Base-by-base conservation (phyloP, 2,113 vertebrate genomes). In the Myiagra hebetior region DNA sequence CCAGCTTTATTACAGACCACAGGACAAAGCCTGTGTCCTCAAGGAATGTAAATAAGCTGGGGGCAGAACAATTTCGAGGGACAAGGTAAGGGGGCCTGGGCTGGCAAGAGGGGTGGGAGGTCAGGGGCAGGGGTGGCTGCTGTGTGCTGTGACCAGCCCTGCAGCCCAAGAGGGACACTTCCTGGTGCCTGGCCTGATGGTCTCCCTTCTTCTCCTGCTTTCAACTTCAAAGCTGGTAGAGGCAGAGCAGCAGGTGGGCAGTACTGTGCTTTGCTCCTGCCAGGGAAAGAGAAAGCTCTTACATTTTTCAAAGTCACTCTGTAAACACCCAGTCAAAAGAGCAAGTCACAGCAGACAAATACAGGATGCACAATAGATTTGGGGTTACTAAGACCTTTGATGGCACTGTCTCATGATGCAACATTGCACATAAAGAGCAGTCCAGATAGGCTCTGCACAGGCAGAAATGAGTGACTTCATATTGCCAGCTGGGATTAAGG, bases 91-190 rank as follows among this genome's bases (percentile, higher is more conserved):
- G n/a, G 26, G 22, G 2, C 17, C 52, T 41, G 35, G 15, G 19
- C 0, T 3, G 37, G 5, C 1, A 3, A 1, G 6, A 37, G 26
- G 16, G 13, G 7, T 2, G 11, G 27, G 22, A 30, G 5, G 11
- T 15, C 1, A 7, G 1, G 3, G 6, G 5, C 0, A 1, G 7
- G 41, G 28, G 3, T 53, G 47, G 20, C 70, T 70, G 77, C 70
- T 94, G 35, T 74, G 50, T 37, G 9, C 62, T 5, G 2, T 79
- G 85, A 59, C 35, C 4, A 7, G 31, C 27, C 42, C n/a, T 7
- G 23, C 0, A 4, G 56, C 44, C 31, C 10, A 1, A 37, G 60
- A 49, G 7, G 24, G 47, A 22, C 50, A 68, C 35, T 69, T 80
- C 75, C 70, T 0, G 3, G 30, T 24, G 10, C 60, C 42, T 0